Percentiles rank a stretch among this genome's conserved stretches.
phyloP scores from a whole-genome alignment of 2,797 vertebrate species.

The Scomberomorus guttatus region DNA sequence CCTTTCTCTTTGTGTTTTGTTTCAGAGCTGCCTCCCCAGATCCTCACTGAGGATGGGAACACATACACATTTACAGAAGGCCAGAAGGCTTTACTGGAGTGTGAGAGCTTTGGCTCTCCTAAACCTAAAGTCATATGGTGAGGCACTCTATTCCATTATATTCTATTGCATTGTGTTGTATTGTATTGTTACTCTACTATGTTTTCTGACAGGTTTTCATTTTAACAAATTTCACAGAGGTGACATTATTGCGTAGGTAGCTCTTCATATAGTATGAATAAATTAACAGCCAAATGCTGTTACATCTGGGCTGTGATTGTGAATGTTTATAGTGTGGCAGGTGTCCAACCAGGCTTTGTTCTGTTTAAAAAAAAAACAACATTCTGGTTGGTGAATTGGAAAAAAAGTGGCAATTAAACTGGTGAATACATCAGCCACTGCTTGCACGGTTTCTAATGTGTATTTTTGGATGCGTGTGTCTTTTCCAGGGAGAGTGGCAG shows the following conservation, averaged over 20 bases:
- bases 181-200: neutral
- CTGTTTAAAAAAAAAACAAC: neutral
- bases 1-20: slow-evolving; percentile 43
- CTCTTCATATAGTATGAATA: slow-evolving; percentile 51
- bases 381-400: slow-evolving; percentile 8
- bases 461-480: slow-evolving; percentile 25
- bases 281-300: slow-evolving; percentile 65
- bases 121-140: slow-evolving; percentile 90
- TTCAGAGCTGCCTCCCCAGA: slow-evolving; percentile 90
- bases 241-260: slow-evolving; percentile 38
- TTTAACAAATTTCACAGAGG: slow-evolving; percentile 42
- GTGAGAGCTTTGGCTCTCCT: slow-evolving; percentile 92
- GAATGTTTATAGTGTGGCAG: slow-evolving; percentile 40
- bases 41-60: slow-evolving; percentile 86
- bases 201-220: slow-evolving; percentile 19
- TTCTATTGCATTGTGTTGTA: neutral
- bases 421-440: slow-evolving; percentile 27
- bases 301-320: slow-evolving; percentile 68
- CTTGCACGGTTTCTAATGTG: slow-evolving; percentile 23
- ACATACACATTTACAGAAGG: slow-evolving; percentile 86
- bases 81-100: slow-evolving; percentile 85
- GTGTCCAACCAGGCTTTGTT: slow-evolving; percentile 50
- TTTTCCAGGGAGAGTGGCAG: slow-evolving; percentile 75
- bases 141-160: slow-evolving; percentile 58
- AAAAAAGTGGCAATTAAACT: slow-evolving; percentile 24